Evolutionary conservation across 2,888 invertebrate genomes (phyloP), one percentile per base, ranked within the genome.

Genomic region (Lordiphosa andalusiaca): DNA sequence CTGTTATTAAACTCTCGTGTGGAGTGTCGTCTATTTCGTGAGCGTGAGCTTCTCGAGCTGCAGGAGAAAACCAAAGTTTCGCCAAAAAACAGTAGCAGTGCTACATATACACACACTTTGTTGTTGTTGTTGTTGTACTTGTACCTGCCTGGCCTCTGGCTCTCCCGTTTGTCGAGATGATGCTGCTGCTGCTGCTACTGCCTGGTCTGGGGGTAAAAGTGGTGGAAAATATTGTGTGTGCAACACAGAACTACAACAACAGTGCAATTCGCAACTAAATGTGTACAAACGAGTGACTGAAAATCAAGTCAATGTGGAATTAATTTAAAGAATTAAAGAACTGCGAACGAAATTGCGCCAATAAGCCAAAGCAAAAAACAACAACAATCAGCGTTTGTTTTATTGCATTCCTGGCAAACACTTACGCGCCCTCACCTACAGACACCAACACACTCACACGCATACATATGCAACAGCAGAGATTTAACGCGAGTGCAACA

Each of bases 341-440:
- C 50, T 59, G 50, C 50, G 49, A 53, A 30, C 58, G n/a, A 67
- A 85, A 84, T 81, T 86, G 85, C 86, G 87, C 85, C 86, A 85
- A 85, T 84, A 85, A 85, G 71, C 78, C 71, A 69, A 67, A 61
- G 61, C 57, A 55, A 67, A 40, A 40, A 41, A 40, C 49, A 23
- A 47, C 62, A 62, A 61, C 62, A 64, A 65, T 50, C 63, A 56
- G 72, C 64, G 74, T 82, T 80, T 80, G 72, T 72, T 80, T 78
- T 74, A 78, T 84, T 80, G 80, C 80, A 80, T 82, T 80, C 75
- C 73, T 66, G 23, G 33, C 47, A 37, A 53, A 25, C 49, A 39
- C 52, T 46, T 55, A 63, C 83, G 65, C 67, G 62, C 67, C 58
- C 51, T 41, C 63, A 69, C 52, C 30, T 30, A 30, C 30, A 7